phyloP scores from a whole-genome alignment of 2,113 vertebrate genomes.

The Lasiurus borealis region DNA sequence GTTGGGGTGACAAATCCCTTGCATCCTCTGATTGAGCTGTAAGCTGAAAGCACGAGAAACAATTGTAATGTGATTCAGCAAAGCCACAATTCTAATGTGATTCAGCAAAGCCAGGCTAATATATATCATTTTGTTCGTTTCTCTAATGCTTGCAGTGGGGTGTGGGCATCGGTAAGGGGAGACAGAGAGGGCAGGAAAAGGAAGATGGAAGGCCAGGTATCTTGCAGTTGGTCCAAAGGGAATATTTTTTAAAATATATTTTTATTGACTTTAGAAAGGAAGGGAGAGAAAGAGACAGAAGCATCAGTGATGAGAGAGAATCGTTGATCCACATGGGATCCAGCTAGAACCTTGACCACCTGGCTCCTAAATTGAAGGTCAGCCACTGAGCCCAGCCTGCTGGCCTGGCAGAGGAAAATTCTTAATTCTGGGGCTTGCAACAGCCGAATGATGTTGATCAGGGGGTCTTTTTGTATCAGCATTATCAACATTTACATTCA shows the following conservation, averaged over 20 bases:
- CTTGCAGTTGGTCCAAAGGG: conserved; percentile 66
- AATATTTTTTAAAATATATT: not conserved
- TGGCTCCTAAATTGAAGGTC: no score
- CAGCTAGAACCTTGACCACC: no score
- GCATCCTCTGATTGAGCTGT: not conserved
- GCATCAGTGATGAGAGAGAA: no score
- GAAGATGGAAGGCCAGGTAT: not conserved
- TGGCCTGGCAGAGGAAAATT: conserved; percentile 11
- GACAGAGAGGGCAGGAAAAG: not conserved
- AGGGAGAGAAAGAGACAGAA: no score
- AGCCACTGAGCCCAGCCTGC: no score
- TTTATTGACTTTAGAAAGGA: no score
- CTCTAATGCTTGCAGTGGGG: not conserved
- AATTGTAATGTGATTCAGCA: not conserved
- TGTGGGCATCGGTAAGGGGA: not conserved
- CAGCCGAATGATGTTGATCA: conserved; percentile 86
- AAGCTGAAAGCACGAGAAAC: not conserved
- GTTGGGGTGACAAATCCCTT: not conserved
- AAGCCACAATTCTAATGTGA: no score
- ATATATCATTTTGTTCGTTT: no score
- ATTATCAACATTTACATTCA: conserved; percentile 90
- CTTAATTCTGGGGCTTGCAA: conserved; percentile 78
- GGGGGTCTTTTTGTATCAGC: conserved; percentile 83
- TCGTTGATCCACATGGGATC: no score
- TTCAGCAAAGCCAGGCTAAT: not conserved